A percentile compares a stretch with the other conserved stretches of the same genome.
These are phyloP conservation scores for Nemopilema nomurai DNA, from an alignment of 30 jellyfish, hydroid and myxozoan species.

Conservation along the genomic window DNA sequence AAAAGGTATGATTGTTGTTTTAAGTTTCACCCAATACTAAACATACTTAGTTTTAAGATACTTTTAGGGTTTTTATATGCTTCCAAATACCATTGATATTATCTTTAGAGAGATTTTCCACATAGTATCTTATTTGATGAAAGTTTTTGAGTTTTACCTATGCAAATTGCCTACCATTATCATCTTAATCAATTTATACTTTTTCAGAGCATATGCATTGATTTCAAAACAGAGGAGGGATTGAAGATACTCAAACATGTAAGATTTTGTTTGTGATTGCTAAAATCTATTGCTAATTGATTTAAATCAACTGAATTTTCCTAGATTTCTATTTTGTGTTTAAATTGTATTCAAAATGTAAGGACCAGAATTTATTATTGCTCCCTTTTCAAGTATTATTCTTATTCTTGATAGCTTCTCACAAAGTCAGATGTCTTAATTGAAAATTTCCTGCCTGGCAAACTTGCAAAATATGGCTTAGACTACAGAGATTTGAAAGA, in stretches of 20 bases:
- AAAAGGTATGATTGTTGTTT: slow-evolving; percentile 42
- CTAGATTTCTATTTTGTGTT: too few species aligned
- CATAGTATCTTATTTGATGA: neutral
- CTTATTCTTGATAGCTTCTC: slow-evolving; percentile 20
- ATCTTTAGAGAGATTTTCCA: neutral
- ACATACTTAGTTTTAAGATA: neutral
- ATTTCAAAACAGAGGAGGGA: slow-evolving; percentile 53
- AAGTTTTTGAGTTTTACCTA: too few species aligned
- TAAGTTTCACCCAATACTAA: neutral
- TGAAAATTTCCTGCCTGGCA: slow-evolving; percentile 57
- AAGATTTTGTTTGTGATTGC: neutral
- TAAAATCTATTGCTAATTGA: neutral
- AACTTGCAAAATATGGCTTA: slow-evolving; percentile 21
- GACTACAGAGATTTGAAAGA: slow-evolving; percentile 16
- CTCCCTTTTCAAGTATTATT: too few species aligned
- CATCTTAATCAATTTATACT: neutral
- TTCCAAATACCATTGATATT: neutral
- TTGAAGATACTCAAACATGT: slow-evolving; percentile 34
- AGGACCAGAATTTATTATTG: too few species aligned
- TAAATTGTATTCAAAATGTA: too few species aligned
- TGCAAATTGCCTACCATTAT: too few species aligned
- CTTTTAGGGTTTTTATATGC: neutral
- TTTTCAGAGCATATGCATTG: slow-evolving; percentile 53
- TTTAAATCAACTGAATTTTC: neutral
- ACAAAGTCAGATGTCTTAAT: slow-evolving; percentile 40